These are phyloP conservation scores for Atta cephalotes DNA, from an alignment of 1,140 invertebrate species.

Conservation along the genomic window DNA sequence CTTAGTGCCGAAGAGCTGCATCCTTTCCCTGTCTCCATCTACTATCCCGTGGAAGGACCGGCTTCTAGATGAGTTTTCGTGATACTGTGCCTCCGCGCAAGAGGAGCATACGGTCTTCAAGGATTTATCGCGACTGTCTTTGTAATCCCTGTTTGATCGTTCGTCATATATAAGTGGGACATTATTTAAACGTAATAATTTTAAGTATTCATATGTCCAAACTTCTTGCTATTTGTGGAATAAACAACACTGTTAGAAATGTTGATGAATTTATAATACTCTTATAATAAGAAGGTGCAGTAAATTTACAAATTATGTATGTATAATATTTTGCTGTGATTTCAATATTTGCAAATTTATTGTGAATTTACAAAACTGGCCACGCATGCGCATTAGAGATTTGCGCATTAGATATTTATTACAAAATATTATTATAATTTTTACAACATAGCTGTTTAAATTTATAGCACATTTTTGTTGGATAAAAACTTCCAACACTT, in stretches of 20 bases:
- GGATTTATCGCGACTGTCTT: conserved; percentile 42
- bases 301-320: too few species aligned
- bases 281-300: too few species aligned
- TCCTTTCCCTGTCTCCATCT: conserved; percentile 42
- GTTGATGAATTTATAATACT: too few species aligned
- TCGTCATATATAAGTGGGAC: neutral
- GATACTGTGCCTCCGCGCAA: conserved; percentile 34
- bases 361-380: too few species aligned
- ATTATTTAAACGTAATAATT: neutral
- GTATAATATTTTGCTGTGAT: too few species aligned
- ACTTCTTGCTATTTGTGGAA: neutral
- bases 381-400: too few species aligned
- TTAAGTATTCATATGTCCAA: neutral
- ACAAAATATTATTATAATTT: too few species aligned
- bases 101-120: neutral
- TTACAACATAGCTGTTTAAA: too few species aligned
- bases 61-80: conserved; percentile 67
- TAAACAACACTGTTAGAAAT: neutral
- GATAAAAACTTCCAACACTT: too few species aligned
- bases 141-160: neutral
- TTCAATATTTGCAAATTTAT: too few species aligned
- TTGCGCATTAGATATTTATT: too few species aligned
- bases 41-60: conserved; percentile 39
- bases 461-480: too few species aligned
- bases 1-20: conserved; percentile 15